Conservation (phyloP, 2,888 invertebrate genomes). For the Xestoiulus laeticollis region DNA sequence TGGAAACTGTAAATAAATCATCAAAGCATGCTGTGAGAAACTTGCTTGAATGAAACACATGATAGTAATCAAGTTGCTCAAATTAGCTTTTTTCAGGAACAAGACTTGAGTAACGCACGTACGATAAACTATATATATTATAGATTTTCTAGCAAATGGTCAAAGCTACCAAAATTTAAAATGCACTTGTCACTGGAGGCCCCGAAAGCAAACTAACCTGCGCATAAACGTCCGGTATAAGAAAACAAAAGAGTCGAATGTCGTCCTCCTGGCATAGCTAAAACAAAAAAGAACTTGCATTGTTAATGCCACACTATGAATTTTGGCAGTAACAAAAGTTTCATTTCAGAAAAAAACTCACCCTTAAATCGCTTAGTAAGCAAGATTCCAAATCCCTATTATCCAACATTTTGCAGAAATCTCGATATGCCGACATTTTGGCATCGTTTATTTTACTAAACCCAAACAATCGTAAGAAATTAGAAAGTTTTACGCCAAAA, state of each 20-base stretch:
- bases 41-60: slow-evolving; percentile 35
- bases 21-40: slow-evolving; percentile 2
- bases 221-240: slow-evolving; percentile 91
- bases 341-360: slow-evolving; percentile 60
- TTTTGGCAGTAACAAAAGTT: neutral
- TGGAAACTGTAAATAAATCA: slow-evolving; percentile 71
- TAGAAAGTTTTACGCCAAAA: slow-evolving; percentile 53
- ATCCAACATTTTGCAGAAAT: slow-evolving; percentile 83
- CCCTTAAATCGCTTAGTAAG: slow-evolving; percentile 81
- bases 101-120: too few species aligned
- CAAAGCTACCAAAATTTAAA: too few species aligned
- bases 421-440: slow-evolving; percentile 86
- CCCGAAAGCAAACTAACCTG: slow-evolving; percentile 68
- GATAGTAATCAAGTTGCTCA: slow-evolving; percentile 54
- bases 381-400: slow-evolving; percentile 64
- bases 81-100: too few species aligned
- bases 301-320: neutral
- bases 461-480: slow-evolving; percentile 41
- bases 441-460: slow-evolving; percentile 71
- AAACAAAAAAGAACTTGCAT: slow-evolving; percentile 57
- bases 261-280: slow-evolving; percentile 87
- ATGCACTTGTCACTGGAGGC: too few species aligned
- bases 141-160: too few species aligned
- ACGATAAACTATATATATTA: too few species aligned
- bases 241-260: slow-evolving; percentile 86